These are phyloP conservation scores for Ophonus ardosiacus DNA, from an alignment of 2,888 invertebrate species.

Conservation along the genomic window DNA sequence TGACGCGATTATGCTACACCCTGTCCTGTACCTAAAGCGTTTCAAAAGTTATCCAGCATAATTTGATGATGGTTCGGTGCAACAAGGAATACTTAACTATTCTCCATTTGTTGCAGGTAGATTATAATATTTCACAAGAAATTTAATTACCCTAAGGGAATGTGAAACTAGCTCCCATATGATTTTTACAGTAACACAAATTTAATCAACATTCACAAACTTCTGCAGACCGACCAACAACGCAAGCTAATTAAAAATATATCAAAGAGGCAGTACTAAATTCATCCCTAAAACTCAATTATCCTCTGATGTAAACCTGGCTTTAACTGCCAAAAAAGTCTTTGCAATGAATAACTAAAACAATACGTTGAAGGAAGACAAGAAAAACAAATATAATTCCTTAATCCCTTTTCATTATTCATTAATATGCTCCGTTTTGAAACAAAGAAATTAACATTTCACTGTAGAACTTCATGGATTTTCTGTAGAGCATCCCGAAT, in stretches of 20 bases:
- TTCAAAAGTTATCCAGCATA: too few relatives aligned
- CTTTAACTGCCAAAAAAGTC: slow-evolving; percentile 38
- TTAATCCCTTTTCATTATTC: not conserved
- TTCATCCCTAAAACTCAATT: slow-evolving; percentile 36
- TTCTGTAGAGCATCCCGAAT: not conserved
- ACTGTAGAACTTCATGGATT: not conserved
- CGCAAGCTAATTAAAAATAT: slow-evolving; percentile 16
- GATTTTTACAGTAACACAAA: not conserved
- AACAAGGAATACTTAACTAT: too few relatives aligned
- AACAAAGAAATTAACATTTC: not conserved
- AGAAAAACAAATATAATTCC: not conserved
- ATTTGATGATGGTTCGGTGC: too few relatives aligned
- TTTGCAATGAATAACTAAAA: not conserved
- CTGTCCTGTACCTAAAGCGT: too few relatives aligned
- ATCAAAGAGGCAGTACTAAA: slow-evolving; percentile 17
- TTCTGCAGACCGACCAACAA: not conserved
- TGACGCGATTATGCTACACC: too few relatives aligned
- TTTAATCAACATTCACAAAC: not conserved
- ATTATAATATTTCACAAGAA: not conserved
- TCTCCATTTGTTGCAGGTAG: too few relatives aligned
- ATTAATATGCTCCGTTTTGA: not conserved
- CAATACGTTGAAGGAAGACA: not conserved
- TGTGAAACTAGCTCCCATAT: not conserved
- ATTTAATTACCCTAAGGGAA: not conserved
- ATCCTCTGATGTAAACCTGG: slow-evolving; percentile 17